phyloP scores from a whole-genome alignment of 2,888 invertebrate genomes.

The Philereme vetulata region DNA sequence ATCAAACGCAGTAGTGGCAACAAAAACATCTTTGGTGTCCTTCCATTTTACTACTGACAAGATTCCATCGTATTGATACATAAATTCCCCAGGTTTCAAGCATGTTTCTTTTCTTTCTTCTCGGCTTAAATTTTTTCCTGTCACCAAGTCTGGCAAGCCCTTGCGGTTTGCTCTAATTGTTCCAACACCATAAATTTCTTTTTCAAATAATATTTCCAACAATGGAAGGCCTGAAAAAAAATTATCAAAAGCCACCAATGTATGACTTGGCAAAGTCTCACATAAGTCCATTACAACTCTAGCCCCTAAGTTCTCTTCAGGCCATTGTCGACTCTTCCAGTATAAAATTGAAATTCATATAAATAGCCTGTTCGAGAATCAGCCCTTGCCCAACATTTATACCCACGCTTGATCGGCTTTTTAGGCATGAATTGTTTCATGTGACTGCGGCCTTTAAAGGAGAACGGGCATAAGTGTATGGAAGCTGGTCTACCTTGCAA shows the following conservation, averaged over 20 bases:
- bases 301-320: constrained; percentile 23
- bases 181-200: constrained; percentile 42
- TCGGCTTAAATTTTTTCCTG: no score
- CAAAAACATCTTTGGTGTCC: no score
- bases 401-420: constrained; percentile 10
- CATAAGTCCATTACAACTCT: constrained; percentile 37
- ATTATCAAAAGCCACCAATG: constrained; percentile 46
- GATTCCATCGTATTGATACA: no score
- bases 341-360: no score
- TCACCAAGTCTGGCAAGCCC: constrained; percentile 38
- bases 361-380: constrained; percentile 6
- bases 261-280: constrained; percentile 35
- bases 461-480: no score
- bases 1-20: no score
- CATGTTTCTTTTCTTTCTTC: constrained; percentile 11
- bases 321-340: constrained; percentile 26
- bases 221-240: constrained; percentile 44
- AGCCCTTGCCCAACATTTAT: constrained; percentile 39
- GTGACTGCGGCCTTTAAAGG: constrained; percentile 41
- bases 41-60: no score
- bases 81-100: no score
- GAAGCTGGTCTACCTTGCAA: no score
- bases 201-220: constrained; percentile 32
- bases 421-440: constrained; percentile 44
- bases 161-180: constrained; percentile 43